phyloP scores from a whole-genome alignment of 2,888 invertebrate genomes.

The Caenorhabditis uteleia region DNA sequence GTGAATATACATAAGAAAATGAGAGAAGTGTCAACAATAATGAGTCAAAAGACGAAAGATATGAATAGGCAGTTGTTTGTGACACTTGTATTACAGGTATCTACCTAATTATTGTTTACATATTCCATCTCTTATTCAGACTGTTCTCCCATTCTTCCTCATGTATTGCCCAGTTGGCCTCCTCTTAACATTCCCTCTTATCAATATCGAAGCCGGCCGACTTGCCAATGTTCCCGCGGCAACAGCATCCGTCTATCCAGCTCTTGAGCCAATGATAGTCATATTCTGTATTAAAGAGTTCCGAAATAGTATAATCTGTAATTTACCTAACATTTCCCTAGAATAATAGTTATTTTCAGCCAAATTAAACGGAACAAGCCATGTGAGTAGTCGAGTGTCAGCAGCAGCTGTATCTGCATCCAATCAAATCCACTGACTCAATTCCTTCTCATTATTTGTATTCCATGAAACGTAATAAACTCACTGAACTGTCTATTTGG shows the following conservation, averaged over 20 bases:
- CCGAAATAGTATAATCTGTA: slow-evolving; percentile 9
- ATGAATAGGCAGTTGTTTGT: slow-evolving; percentile 21
- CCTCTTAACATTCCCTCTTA: slow-evolving; percentile 14
- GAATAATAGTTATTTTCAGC: not conserved
- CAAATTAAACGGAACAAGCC: too few species aligned
- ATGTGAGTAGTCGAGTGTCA: not conserved
- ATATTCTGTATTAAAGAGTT: slow-evolving; percentile 23
- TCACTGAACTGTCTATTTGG: too few species aligned
- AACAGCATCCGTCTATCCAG: slow-evolving; percentile 8
- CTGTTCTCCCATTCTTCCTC: slow-evolving; percentile 20
- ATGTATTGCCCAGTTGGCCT: slow-evolving; percentile 24
- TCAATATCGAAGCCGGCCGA: slow-evolving; percentile 11
- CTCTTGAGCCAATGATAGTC: slow-evolving; percentile 17
- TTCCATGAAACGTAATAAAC: too few species aligned
- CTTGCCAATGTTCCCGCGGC: slow-evolving; percentile 7
- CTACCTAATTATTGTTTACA: too few species aligned
- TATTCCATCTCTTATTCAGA: too few species aligned
- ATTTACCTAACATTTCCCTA: not conserved
- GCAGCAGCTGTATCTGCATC: too few species aligned
- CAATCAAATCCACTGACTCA: too few species aligned
- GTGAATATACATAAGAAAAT: slow-evolving; percentile 7
- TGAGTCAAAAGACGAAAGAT: slow-evolving; percentile 17
- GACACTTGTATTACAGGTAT: slow-evolving; percentile 15
- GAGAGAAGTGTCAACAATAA: slow-evolving; percentile 2
- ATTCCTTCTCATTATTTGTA: too few species aligned